These are phyloP conservation scores for Bucco capensis DNA, from an alignment of 2,113 vertebrate species.

Conservation along the genomic window DNA sequence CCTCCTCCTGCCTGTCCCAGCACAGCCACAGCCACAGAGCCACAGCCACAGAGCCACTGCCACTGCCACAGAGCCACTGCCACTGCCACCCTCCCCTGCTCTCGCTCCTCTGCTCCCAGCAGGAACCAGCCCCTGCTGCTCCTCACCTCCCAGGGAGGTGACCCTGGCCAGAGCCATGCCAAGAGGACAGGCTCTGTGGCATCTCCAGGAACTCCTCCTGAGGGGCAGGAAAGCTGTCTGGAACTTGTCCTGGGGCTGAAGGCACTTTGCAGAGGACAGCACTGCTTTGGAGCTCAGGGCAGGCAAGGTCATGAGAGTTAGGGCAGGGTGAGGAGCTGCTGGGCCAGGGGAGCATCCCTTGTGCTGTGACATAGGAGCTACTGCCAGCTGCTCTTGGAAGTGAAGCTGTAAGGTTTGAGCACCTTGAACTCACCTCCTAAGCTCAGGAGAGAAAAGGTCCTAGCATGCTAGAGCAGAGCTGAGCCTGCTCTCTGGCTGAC, in stretches of 20 bases:
- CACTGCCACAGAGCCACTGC: too few species aligned
- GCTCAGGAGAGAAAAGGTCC: neutral
- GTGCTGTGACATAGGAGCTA: neutral
- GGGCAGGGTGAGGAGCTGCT: neutral
- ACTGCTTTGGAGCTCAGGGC: fast-evolving
- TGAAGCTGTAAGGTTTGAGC: fast-evolving
- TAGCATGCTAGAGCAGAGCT: neutral
- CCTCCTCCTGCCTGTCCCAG: neutral
- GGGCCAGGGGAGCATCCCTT: neutral
- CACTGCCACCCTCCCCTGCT: too few species aligned
- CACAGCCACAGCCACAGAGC: fast-evolving
- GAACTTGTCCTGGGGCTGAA: neutral
- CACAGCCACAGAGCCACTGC: too few species aligned
- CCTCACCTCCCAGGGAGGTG: neutral
- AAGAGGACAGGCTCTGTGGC: neutral
- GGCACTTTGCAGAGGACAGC: neutral
- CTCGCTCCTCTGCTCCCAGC: neutral
- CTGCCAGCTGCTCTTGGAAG: neutral
- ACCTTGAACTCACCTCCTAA: neutral
- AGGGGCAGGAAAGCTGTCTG: neutral
- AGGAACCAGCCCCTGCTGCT: neutral
- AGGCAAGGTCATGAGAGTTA: neutral
- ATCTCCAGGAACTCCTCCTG: neutral
- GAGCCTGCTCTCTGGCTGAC: neutral
- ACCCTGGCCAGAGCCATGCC: fast-evolving